Conservation (phyloP, 2,888 invertebrate genomes). For the Coecobrya sp. region DNA sequence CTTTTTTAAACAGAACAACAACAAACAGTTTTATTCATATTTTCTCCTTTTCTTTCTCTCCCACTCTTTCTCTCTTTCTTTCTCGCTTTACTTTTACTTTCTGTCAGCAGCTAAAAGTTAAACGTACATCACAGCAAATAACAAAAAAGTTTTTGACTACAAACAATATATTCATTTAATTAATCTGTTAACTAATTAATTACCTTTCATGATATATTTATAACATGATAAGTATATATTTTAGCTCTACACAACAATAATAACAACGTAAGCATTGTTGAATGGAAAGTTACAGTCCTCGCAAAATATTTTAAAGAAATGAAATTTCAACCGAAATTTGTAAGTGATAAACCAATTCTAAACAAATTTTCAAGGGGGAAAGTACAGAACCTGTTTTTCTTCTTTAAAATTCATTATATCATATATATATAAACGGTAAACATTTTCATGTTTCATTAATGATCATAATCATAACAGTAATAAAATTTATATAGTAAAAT, state of each 20-base stretch:
- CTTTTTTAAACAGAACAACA: conserved; percentile 34
- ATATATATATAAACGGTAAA: not conserved
- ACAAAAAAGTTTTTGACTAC: conserved; percentile 73
- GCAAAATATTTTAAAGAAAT: not conserved
- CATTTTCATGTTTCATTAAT: not conserved
- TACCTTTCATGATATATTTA: not conserved
- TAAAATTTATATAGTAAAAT: conserved; percentile 31
- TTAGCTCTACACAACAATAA: conserved; percentile 1
- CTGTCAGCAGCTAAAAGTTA: conserved; percentile 68
- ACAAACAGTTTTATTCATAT: conserved; percentile 52
- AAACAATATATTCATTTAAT: conserved; percentile 36
- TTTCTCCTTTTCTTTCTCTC: conserved; percentile 27
- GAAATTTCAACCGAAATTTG: no score
- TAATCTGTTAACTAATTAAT: conserved; percentile 30
- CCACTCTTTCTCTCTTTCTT: conserved; percentile 1
- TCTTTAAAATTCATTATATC: not conserved
- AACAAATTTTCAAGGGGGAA: no score
- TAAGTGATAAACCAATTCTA: not conserved
- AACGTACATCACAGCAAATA: conserved; percentile 79
- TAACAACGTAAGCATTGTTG: conserved; percentile 19
- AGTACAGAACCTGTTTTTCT: not conserved
- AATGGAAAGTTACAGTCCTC: conserved; percentile 42
- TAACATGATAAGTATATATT: conserved; percentile 18
- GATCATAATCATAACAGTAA: not conserved
- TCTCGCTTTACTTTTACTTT: conserved; percentile 11